phyloP scores from a whole-genome alignment of 2,888 invertebrate genomes.

The Erebia ligea region DNA sequence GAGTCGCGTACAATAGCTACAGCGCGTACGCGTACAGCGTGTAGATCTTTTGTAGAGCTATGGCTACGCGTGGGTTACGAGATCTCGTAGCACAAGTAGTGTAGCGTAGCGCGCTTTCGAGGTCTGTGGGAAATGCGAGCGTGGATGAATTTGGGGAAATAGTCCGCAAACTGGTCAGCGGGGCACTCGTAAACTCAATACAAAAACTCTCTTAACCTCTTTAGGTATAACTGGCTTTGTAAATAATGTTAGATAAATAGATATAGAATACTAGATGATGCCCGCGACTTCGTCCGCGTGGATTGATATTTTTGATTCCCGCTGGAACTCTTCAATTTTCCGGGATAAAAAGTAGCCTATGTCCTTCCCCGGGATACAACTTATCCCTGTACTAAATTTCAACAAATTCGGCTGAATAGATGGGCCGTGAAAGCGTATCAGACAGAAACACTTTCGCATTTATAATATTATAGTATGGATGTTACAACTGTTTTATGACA shows the following conservation, averaged over 20 bases:
- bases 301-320: no score
- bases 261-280: no score
- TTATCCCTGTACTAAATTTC: no score
- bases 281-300: no score
- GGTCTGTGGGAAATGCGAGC: slow-evolving; percentile 66
- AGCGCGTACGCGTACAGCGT: neutral
- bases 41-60: slow-evolving; percentile 1
- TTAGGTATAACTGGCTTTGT: neutral
- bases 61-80: slow-evolving; percentile 14
- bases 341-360: no score
- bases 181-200: slow-evolving; percentile 40
- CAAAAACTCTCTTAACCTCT: neutral
- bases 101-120: slow-evolving; percentile 53
- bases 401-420: no score
- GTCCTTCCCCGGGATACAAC: no score
- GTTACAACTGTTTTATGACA: no score
- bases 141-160: slow-evolving; percentile 65
- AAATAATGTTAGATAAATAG: neutral
- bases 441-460: no score
- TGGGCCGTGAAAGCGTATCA: no score
- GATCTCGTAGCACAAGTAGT: slow-evolving; percentile 9
- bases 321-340: no score
- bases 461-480: no score
- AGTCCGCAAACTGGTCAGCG: slow-evolving; percentile 58
- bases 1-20: neutral